These are phyloP conservation scores for Sminthurides aquaticus DNA, from an alignment of 2,888 invertebrate genomes.

Conservation along the genomic window DNA sequence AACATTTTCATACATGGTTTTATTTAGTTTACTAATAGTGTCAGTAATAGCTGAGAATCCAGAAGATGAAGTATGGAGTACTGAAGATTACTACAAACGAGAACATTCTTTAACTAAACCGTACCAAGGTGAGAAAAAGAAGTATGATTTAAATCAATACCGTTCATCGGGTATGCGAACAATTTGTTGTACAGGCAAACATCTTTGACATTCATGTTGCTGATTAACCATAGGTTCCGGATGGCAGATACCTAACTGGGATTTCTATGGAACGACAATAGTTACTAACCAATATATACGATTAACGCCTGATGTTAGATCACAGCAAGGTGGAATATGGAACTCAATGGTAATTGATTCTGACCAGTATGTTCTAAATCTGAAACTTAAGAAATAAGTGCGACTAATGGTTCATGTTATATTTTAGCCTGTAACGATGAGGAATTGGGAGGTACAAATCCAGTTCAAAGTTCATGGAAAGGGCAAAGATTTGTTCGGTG, in stretches of 20 bases:
- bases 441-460: constrained; percentile 94
- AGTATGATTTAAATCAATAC: too few relatives aligned
- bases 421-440: constrained; percentile 70
- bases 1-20: too few relatives aligned
- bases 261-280: constrained; percentile 89
- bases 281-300: constrained; percentile 89
- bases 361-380: too few relatives aligned
- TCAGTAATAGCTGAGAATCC: constrained; percentile 15
- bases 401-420: too few relatives aligned
- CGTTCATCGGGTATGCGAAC: too few relatives aligned
- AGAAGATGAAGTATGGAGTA: constrained; percentile 57
- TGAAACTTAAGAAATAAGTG: too few relatives aligned
- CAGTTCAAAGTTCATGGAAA: constrained; percentile 93
- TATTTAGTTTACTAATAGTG: neutral
- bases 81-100: constrained; percentile 76
- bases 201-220: too few relatives aligned
- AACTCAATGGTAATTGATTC: constrained; percentile 83
- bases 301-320: constrained; percentile 86
- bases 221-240: constrained; percentile 82
- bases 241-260: constrained; percentile 90
- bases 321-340: constrained; percentile 89
- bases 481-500: constrained; percentile 91
- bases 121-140: constrained; percentile 87
- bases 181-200: too few relatives aligned
- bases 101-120: constrained; percentile 93